phyloP scores from a whole-genome alignment of 2,888 invertebrate species.

The Shargacucullia verbasci region DNA sequence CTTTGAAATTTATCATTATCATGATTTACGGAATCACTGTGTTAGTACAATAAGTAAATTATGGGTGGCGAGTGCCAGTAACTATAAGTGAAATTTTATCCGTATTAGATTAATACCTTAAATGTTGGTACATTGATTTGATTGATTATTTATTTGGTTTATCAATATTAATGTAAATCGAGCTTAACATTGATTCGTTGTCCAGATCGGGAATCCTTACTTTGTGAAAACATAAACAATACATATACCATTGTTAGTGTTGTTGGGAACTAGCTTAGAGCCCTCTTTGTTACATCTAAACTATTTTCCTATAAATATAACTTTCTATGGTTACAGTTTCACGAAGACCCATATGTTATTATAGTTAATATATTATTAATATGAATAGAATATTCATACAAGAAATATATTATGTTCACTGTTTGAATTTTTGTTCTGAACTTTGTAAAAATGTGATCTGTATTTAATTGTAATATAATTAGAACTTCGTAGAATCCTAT shows the following conservation, averaged over 20 bases:
- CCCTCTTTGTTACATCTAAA: conserved; percentile 20
- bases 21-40: conserved; percentile 51
- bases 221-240: conserved; percentile 23
- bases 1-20: conserved; percentile 31
- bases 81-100: conserved; percentile 49
- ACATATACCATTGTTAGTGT: conserved; percentile 14
- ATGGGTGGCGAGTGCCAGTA: conserved; percentile 50
- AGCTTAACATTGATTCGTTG: conserved; percentile 51
- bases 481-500: conserved; percentile 27
- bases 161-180: conserved; percentile 44
- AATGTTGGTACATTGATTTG: too few species aligned
- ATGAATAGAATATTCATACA: conserved; percentile 13
- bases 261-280: background rate
- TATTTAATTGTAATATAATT: conserved; percentile 30
- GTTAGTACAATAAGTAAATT: conserved; percentile 63
- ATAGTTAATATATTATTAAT: conserved; percentile 25
- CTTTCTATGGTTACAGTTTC: conserved; percentile 14
- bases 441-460: conserved; percentile 51
- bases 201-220: conserved; percentile 18
- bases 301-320: conserved; percentile 18
- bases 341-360: conserved; percentile 26
- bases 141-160: conserved; percentile 6
- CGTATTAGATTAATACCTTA: conserved; percentile 13
- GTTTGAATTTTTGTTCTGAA: conserved; percentile 19
- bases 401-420: conserved; percentile 15